Base-by-base conservation (phyloP, 1,140 invertebrate species). In the Ganaspis sp. region DNA sequence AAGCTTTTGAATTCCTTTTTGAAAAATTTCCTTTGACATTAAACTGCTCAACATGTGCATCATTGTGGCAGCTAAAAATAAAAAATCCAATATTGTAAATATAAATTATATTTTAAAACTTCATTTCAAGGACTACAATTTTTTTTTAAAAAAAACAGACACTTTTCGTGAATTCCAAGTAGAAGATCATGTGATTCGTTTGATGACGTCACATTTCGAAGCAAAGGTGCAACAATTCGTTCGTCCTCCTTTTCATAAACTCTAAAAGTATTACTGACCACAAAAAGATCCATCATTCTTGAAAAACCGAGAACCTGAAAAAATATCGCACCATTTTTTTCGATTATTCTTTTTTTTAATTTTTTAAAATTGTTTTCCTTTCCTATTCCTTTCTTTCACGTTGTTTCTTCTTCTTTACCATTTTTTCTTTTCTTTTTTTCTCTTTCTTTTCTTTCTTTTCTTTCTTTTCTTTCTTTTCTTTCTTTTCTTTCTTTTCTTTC, bases 21-120 rank as follows among this genome's bases (percentile, higher is more conserved):
- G 88, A 86, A 93, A 92, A 21, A 92, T 78, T 69, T 91, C 86
- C 42, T 90, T 87, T 0, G 91, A 90, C 11, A 93, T 70, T 78
- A 91, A 90, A 75, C 92, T 90, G 11, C 90, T 87, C 84, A 92
- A 85, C 92, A 93, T 93, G 23, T 91, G 87, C 45, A 93, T 90
- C 11, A 93, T 92, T 9, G 92, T 92, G 69, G 92, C 92, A 76
- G 53, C 53, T 58, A 53, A 19, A 53, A 53, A 9, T 19, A 40
- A 40, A 40, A 40, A 11, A 11, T 1, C 8, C 1, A 40, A 40
- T 40, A 6, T 40, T 4, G 11, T 40, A 11, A 40, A 40, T 40
- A n/a, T n/a, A n/a, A n/a, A n/a, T n/a, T n/a, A n/a, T n/a, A n/a
- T n/a, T n/a, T n/a, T n/a, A n/a, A n/a, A n/a, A n/a, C n/a, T n/a